Evolutionary conservation across 1,140 invertebrate genomes (phyloP).

Genomic region (Drosophila repletoides): DNA sequence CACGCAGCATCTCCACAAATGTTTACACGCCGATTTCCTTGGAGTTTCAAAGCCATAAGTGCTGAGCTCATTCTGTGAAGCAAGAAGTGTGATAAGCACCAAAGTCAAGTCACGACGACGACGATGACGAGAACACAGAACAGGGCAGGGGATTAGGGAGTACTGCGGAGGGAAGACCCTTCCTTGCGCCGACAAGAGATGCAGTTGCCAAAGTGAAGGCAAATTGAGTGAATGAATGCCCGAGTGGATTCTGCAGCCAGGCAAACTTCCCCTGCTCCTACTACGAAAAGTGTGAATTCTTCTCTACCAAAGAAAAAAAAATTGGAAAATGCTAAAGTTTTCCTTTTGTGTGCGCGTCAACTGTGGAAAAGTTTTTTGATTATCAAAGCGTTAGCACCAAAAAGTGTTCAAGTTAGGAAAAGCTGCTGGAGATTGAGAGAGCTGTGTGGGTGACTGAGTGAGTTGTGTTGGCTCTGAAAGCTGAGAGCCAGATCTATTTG

Average conservation of each 20-base stretch:
- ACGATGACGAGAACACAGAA: slow-evolving; percentile 12
- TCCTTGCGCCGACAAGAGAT: slow-evolving; percentile 48
- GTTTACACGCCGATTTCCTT: slow-evolving; percentile 97
- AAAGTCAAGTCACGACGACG: slow-evolving; percentile 72
- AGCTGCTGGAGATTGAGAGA: slow-evolving; percentile 35
- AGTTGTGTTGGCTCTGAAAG: too few species aligned
- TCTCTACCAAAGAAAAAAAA: slow-evolving; percentile 16
- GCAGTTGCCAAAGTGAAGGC: slow-evolving; percentile 51
- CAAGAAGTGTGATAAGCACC: slow-evolving; percentile 66
- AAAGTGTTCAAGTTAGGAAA: slow-evolving; percentile 70
- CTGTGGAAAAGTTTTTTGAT: slow-evolving; percentile 75
- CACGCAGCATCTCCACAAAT: slow-evolving; percentile 98
- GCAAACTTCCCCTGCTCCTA: slow-evolving; percentile 14
- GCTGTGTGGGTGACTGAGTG: too few species aligned
- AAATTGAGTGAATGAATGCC: slow-evolving; percentile 76
- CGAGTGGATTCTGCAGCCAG: slow-evolving; percentile 25
- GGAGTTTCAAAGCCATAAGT: slow-evolving; percentile 97
- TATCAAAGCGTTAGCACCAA: slow-evolving; percentile 78
- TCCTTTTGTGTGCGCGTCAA: slow-evolving; percentile 69
- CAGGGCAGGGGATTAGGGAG: not conserved
- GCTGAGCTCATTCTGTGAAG: slow-evolving; percentile 94
- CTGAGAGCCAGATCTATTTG: slow-evolving; percentile 18
- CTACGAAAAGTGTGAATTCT: slow-evolving; percentile 65
- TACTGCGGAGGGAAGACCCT: too few species aligned
- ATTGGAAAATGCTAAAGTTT: slow-evolving; percentile 57